Base-by-base conservation (phyloP, 2,113 vertebrate genomes). In the Heterotis niloticus region DNA sequence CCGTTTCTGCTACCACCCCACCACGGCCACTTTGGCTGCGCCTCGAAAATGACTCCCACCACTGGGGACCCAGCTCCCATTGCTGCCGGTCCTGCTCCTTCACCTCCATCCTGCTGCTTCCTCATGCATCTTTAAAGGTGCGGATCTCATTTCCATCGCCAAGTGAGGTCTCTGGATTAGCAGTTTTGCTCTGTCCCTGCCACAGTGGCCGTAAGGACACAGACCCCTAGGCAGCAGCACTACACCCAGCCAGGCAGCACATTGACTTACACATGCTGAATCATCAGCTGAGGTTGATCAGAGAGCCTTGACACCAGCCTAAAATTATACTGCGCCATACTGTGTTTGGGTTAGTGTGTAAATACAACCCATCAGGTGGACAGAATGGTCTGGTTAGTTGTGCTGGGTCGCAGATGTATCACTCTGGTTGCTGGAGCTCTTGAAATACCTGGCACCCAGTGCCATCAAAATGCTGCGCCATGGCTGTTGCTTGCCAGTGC, bases 121-220 rank as follows among this genome's bases (percentile, higher is more conserved):
- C 85, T 90, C 89, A 91, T 93, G 82, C 88, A 92, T 91, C 86
- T 90, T 92, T 92, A 88, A 93, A 85, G 81, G 88, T 29, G 66
- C 68, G 76, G 87, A 82, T 93, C 89, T 77, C 83, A 90, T 93
- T 91, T 87, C 92, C 77, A 51, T n/a, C 60, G 67, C 34, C 75
- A 67, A 79, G 79, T 80, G 72, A 29, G 64, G 54, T 65, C 72
- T n/a, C n/a, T 11, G 0, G 65, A 54, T 51, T 65, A 28, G 10
- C 44, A 56, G 18, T 26, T 17, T 18, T 68, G 52, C 23, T 77
- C 64, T 54, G 70, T 72, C 13, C 14, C 59, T 14, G 59, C 59
- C 59, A 14, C 59, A 62, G 13, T 62, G 20, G 10, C 3, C 5
- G 12, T 20, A 62, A 20, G 59, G 59, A 62, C 59, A 62, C 3